Base-by-base conservation (phyloP, 2,888 invertebrate species). In the Drosophila mulleri region DNA sequence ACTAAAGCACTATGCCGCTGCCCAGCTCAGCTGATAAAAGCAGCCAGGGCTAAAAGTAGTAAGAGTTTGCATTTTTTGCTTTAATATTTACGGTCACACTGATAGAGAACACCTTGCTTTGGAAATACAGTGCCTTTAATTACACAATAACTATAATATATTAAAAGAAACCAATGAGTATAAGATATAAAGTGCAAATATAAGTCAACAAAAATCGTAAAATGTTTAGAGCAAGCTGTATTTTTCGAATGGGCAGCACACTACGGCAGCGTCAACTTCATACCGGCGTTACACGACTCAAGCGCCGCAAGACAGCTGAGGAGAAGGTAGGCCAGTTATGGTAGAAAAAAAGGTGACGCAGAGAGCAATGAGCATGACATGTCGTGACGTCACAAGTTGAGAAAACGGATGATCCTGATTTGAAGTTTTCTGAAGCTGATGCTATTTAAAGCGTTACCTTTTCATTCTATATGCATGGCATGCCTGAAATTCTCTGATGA, bases 261-360 rank as follows among this genome's bases (percentile, higher is more conserved):
- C 53, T 76, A 18, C 52, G 58, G 6, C 64, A 57, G 14, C 62
- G 71, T 8, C 67, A 37, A 45, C 32, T 92, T 11, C 81, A 80
- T 29, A 83, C 85, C 29, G 80, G 78, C 85, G 78, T 92, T 75
- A 72, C 92, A 5, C 91, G 91, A 68, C 93, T 90, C 44, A 96
- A 95, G 88, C 94, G 95, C 81, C 93, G 95, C 77, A 95, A 94
- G 93, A 94, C 94, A 37, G 93, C 93, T 0, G 95, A 95, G 81
- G 95, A 95, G 92, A 94, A 94, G 93, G 96, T 95, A 91, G 79
- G 86, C 45, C 9, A 32, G 44, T 32, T 8, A 35, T 18, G 18
- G 29, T 11, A 45, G n/a, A 37, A 39, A 16, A 6, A 11, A 14
- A 76, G 68, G 65, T 73, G 2, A 18, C 42, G 16, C 53, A 44